Conservation (phyloP, 2,797 vertebrate genomes). For the Peromyscus eremicus region DNA sequence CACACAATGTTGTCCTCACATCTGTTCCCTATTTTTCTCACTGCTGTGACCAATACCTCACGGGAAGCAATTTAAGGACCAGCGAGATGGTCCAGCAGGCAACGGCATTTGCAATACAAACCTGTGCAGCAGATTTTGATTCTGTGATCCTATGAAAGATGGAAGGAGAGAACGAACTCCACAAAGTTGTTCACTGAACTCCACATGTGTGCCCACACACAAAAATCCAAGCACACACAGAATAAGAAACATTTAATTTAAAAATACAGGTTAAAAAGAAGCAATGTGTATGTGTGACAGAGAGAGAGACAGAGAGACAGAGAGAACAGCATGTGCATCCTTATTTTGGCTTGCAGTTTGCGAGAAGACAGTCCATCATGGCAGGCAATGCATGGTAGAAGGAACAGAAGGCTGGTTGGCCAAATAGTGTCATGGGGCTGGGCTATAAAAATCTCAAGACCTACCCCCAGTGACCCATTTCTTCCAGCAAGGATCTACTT, state of each 20-base stretch:
- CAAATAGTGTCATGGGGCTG: background rate
- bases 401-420: background rate
- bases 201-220: background rate
- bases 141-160: background rate
- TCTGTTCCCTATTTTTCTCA: background rate
- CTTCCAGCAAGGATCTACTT: background rate
- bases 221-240: background rate
- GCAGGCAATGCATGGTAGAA: background rate
- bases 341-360: background rate
- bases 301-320: background rate
- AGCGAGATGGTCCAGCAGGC: background rate
- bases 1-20: background rate
- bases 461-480: background rate
- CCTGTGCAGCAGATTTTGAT: background rate
- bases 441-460: background rate
- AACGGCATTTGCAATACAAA: background rate
- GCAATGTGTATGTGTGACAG: background rate
- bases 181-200: background rate
- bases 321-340: background rate
- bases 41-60: background rate
- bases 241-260: background rate
- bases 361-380: background rate
- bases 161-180: background rate
- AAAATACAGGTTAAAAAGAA: background rate
- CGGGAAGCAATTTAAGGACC: background rate